Percentiles rank a stretch among this genome's conserved stretches.
Evolutionary conservation across 2,113 vertebrate genomes (phyloP).

Genomic region (Psophia crepitans): DNA sequence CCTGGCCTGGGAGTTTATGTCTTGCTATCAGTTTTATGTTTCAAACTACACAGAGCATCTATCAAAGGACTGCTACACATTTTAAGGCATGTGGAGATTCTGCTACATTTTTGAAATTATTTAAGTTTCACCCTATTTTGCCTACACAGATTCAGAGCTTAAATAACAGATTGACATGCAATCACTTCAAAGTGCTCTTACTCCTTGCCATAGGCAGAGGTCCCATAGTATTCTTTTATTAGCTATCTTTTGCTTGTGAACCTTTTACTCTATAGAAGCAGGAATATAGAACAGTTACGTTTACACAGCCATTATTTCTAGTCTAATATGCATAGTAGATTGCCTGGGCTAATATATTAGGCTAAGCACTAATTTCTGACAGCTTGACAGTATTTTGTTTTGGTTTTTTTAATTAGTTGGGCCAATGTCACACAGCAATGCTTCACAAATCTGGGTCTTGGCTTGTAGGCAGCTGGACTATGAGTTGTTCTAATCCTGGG

Average conservation of each 20-base stretch:
- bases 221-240: not conserved
- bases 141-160: not conserved
- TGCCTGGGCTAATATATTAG: not conserved
- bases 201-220: not conserved
- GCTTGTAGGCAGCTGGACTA: not conserved
- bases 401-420: not conserved
- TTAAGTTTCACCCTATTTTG: not conserved
- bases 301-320: not conserved
- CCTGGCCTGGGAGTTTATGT: not conserved
- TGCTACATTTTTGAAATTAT: not conserved
- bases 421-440: not conserved
- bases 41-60: not conserved
- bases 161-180: not conserved
- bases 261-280: not conserved
- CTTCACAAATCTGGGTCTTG: not conserved
- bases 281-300: not conserved
- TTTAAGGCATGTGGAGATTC: not conserved
- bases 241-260: not conserved
- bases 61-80: not conserved
- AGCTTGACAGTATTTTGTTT: not conserved
- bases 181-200: not conserved
- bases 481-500: not conserved
- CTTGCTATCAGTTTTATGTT: not conserved
- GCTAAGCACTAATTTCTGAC: not conserved
- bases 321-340: not conserved